Percentiles rank a stretch among this genome's conserved stretches.
These are phyloP conservation scores for Meteorus sp. DNA, from an alignment of 1,140 invertebrate genomes.

Conservation along the genomic window DNA sequence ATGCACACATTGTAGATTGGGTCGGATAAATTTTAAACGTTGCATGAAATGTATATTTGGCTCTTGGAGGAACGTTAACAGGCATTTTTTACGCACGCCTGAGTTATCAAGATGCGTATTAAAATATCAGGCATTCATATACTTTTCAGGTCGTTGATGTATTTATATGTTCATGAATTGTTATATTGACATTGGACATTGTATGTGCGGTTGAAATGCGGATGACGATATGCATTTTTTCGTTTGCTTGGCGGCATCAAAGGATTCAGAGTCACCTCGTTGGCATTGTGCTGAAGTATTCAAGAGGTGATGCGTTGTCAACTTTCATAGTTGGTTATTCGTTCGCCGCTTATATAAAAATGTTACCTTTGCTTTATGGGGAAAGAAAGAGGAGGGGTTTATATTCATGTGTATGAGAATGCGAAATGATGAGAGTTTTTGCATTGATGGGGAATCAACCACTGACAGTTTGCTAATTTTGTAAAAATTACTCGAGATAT, in stretches of 20 bases:
- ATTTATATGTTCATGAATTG: not conserved
- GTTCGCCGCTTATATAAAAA: not conserved
- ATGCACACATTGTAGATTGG: not conserved
- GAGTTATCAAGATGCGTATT: not conserved
- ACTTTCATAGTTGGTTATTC: constrained; percentile 8
- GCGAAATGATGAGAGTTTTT: too few relatives aligned
- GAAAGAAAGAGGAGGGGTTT: not conserved
- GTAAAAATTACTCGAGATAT: too few relatives aligned
- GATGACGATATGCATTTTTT: constrained; percentile 9
- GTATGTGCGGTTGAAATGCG: not conserved
- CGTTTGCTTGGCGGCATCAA: constrained; percentile 2
- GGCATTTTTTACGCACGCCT: not conserved
- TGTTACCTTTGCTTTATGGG: not conserved
- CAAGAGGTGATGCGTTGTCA: not conserved
- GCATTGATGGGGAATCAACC: too few relatives aligned
- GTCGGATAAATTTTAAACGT: too few relatives aligned
- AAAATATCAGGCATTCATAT: not conserved
- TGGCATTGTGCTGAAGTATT: constrained; percentile 9
- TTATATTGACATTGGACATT: constrained; percentile 3
- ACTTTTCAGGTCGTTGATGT: not conserved
- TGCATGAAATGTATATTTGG: too few relatives aligned
- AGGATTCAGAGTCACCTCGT: constrained; percentile 12
- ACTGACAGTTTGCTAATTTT: too few relatives aligned
- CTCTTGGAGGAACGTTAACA: too few relatives aligned
- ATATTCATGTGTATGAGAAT: too few relatives aligned